These are phyloP conservation scores for Casuarius casuarius DNA, from an alignment of 2,113 vertebrate species.

Conservation along the genomic window DNA sequence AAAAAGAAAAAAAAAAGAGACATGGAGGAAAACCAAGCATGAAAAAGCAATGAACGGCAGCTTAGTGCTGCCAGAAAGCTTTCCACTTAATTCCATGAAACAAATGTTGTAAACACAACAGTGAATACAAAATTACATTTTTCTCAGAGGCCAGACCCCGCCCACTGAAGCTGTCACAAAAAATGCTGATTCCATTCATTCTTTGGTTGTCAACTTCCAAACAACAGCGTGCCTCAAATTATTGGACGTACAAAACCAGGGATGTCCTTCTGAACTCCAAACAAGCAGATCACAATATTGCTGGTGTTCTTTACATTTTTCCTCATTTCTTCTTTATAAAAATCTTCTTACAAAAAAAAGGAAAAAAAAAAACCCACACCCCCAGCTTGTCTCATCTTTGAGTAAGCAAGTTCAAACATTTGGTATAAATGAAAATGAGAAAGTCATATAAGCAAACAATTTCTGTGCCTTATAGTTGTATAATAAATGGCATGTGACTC, in stretches of 20 bases:
- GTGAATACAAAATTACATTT: neutral
- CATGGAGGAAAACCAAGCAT: neutral
- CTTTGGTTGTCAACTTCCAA: neutral
- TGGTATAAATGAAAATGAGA: neutral
- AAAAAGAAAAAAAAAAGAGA: neutral
- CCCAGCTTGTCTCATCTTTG: neutral
- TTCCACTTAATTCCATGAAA: neutral
- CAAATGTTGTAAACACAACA: neutral
- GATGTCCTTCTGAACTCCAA: neutral
- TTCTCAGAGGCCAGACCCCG: neutral
- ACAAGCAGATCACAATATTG: neutral
- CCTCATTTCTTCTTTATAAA: neutral
- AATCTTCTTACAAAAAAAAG: neutral
- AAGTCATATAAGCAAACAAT: neutral
- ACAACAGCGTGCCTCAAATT: neutral
- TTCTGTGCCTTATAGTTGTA: neutral
- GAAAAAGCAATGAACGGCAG: neutral
- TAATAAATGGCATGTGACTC: conserved; percentile 21
- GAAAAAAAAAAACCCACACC: no score
- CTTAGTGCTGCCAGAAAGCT: neutral
- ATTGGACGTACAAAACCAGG: neutral
- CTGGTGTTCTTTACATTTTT: neutral
- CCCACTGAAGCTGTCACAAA: neutral
- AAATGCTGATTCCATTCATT: neutral
- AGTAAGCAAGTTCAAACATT: neutral